Evolutionary conservation across 2,797 vertebrate genomes (phyloP), one percentile per base, ranked within the genome.

Genomic region (Myotis daubentonii): DNA sequence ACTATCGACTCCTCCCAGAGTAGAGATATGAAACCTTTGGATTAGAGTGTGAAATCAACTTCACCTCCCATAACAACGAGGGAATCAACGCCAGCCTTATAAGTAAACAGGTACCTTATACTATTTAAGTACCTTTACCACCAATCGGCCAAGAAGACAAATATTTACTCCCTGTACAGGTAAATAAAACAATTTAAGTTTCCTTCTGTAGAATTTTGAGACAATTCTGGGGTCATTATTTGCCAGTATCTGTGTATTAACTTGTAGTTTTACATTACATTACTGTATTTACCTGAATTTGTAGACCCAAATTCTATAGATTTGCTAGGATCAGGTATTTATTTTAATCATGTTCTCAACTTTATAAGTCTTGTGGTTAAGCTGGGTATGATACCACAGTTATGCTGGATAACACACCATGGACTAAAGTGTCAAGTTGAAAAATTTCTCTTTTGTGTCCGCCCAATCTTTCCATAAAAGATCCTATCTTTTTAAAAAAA

Each of bases 51-150:
- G 23, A 95, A 84, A 81, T 91, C 75, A 93, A 80, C 68, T 90
- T 89, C n/a, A 57, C 71, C 92, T 95, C 86, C 82, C 60, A 66
- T 57, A 94, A 94, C 87, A 96, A 96, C 86, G 57, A 74, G 12
- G 41, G 53, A 92, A 93, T 93, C 76, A 78, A 86, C 9, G 6
- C 36, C 82, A 97, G 38, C 74, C 79, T 94, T 88, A 3, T 78
- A 96, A 95, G 66, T 94, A 95, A 97, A 94, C 23, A 93, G 44
- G 74, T 19, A 89, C 60, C 70, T 83, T 83, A 60, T 38, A 33
- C 38, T 65, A 53, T 74, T 89, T 19, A 94, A 79, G 60, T 74
- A 36, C 23, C 4, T 75, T 65, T 15, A 80, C 23, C 71, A 92
- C 25, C 57, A 90, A 7, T 19, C 71, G 82, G 28, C 47, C 89